Evolutionary conservation across 2,113 vertebrate genomes (phyloP), one percentile per base, ranked within the genome.

Genomic region (Suricata suricatta): DNA sequence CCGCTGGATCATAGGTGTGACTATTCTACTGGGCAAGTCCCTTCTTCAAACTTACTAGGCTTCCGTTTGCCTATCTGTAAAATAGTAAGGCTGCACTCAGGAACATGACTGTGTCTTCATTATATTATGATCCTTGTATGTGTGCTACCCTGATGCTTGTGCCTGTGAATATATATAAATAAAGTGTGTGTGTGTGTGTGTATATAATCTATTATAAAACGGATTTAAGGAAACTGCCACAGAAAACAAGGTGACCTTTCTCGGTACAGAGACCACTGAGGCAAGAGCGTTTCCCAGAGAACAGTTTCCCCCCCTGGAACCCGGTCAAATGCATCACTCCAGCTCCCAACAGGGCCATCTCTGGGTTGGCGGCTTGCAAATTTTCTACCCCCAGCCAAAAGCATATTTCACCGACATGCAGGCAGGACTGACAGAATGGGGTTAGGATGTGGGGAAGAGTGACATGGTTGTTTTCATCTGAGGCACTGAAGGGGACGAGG

Each of bases 381-480:
- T 98, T 99, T 99, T 99, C 99, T 98, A 95, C 98, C 76, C 96
- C 81, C 47, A 81, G 76, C 98, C 96, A 99, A 99, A 99, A 95
- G 54, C 96, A 94, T 98, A 98, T 98, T 99, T 98, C 98, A 98
- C 98, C 88, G 92, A 97, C 96, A 64, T 93, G 98, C 98, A 96
- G 81, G 98, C 96, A 96, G 93, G 83, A 98, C 86, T 99, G 99
- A 99, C 99, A 99, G 99, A 99, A 99, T 99, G 98, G 98, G 99
- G 99, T 98, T 99, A 99, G 98, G 96, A 98, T 82, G 1, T 97
- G 97, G 98, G 97, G 94, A 97, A 99, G 98, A 99, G 97, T 77
- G 97, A 98, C 95, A 44, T 94, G 92, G 80, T 89, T 97, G 97
- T 98, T 93, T 87, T 97, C 90, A 92, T 96, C 90, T 50, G 27